phyloP scores from a whole-genome alignment of 2,888 invertebrate genomes.

The Nomada lathburiana region DNA sequence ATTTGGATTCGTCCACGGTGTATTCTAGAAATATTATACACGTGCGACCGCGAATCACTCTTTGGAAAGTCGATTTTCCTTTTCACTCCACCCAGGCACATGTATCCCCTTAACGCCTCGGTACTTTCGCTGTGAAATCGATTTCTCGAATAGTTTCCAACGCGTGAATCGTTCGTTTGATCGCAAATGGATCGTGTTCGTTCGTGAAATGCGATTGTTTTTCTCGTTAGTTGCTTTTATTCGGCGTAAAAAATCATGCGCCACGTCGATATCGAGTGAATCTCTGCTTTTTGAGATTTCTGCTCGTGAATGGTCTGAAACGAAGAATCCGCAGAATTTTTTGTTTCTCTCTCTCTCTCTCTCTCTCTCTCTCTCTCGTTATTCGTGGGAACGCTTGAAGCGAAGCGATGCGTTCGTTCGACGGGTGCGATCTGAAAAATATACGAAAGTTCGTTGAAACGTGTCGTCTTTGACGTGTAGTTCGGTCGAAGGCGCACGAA shows the following conservation, averaged over 20 bases:
- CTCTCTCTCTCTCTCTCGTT: not conserved
- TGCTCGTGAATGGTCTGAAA: not conserved
- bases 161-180: constrained; percentile 4
- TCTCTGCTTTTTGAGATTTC: not conserved
- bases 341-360: too few species aligned
- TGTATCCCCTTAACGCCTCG: not conserved
- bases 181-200: constrained; percentile 25
- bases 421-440: not conserved
- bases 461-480: not conserved
- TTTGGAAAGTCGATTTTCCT: too few species aligned
- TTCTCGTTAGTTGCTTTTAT: constrained; percentile 13
- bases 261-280: not conserved
- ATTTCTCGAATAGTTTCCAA: constrained; percentile 13
- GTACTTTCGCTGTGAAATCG: constrained; percentile 10
- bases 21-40: too few species aligned
- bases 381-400: not conserved
- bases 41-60: too few species aligned
- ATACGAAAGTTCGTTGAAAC: constrained; percentile 1
- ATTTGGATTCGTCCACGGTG: too few species aligned
- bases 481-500: not conserved
- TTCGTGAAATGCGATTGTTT: constrained; percentile 26
- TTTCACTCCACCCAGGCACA: too few species aligned
- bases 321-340: too few species aligned
- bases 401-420: not conserved
- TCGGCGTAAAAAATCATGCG: constrained; percentile 15